Base-by-base conservation (phyloP, 1,140 invertebrate genomes). In the Lasaia peninsularis region DNA sequence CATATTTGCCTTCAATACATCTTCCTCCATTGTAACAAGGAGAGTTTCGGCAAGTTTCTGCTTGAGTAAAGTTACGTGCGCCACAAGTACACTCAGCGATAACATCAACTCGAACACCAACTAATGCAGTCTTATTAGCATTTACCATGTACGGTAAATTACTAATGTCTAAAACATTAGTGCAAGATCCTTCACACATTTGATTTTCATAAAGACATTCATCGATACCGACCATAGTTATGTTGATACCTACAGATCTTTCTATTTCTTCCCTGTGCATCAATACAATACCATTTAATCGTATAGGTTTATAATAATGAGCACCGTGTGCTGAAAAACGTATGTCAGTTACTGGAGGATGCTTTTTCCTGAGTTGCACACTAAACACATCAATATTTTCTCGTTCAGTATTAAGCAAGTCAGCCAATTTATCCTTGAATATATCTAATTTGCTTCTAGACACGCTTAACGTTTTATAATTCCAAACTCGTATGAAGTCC, bases 211-310 rank as follows among this genome's bases (percentile, higher is more conserved):
- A 96, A 24, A 98, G 90, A 85, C 98, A 99, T 89, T 99, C 97
- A 73, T 99, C 97, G 65, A 99, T 99, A 56, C 97, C 97, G 2
- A 99, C 97, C 97, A 99, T 98, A 2, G 96, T 97, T 35, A 99
- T 98, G 71, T 98, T 97, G 49, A 99, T 96, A 21, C 97, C 97
- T 7, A 98, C 95, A 63, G 95, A 94, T 67, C 93, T 92, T 89
- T 98, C 97, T 82, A 99, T 98, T 93, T 97, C 94, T 90, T 97
- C 95, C 62, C 96, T 92, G 78, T 99, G 95, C 92, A 98, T 95
- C n/a, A 97, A 85, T 0, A 99, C 95, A 34, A 98, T 95, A 18
- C 98, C 98, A 84, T 99, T 98, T 33, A 99, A 90, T 89, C 96
- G 93, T 0, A 98, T 96, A 0, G 98, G 94, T 73, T 98, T 98